Conservation (phyloP, 53 echinoderm and acorn worm species). For the Stichopus horrens region DNA sequence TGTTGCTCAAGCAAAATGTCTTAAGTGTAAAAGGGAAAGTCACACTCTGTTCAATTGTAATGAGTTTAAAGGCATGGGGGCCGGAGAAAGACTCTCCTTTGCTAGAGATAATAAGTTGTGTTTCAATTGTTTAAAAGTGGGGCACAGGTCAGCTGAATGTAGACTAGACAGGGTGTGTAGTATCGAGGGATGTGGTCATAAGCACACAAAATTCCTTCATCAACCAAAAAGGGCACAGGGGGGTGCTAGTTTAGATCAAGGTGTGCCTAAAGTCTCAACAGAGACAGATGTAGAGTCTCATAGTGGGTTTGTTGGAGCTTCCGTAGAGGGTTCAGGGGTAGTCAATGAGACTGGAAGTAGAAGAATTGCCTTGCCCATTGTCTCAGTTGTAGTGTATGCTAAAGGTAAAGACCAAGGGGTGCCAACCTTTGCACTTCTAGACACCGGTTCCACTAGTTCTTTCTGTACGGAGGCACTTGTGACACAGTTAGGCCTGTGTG, state of each 20-base stretch:
- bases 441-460: conserved; percentile 52
- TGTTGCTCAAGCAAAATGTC: conserved; percentile 13
- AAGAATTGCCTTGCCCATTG: conserved; percentile 52
- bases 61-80: conserved; percentile 50
- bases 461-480: conserved; percentile 56
- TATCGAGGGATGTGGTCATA: conserved; percentile 57
- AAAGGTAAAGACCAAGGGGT: conserved; percentile 2
- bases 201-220: conserved; percentile 67
- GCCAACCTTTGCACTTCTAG: conserved; percentile 57
- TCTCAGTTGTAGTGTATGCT: conserved; percentile 49
- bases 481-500: conserved; percentile 25
- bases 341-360: conserved; percentile 36
- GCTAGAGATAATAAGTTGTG: conserved; percentile 52
- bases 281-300: neutral
- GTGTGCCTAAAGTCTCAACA: neutral
- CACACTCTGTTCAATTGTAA: conserved; percentile 54
- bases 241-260: neutral
- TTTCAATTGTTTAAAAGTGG: conserved; percentile 58
- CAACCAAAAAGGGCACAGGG: neutral
- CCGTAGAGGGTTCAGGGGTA: neutral
- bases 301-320: conserved; percentile 23
- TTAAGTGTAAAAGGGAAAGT: conserved; percentile 40
- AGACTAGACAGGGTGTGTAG: conserved; percentile 46
- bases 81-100: conserved; percentile 43
- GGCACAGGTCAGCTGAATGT: conserved; percentile 48